phyloP scores from a whole-genome alignment of 2,797 vertebrate species.

The Acanthurus lineatus region DNA sequence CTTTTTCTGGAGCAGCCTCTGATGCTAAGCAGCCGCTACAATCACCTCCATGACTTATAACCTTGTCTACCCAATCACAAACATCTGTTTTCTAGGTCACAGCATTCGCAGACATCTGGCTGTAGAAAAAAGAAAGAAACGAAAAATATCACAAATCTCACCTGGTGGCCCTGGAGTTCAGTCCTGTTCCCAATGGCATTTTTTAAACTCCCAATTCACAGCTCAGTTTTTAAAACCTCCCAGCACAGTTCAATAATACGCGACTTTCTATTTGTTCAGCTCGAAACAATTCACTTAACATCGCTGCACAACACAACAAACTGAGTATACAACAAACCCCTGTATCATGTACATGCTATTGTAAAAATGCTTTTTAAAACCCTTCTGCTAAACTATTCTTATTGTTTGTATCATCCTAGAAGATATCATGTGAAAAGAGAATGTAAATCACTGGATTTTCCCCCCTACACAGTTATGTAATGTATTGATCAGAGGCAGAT shows the following conservation, averaged over 20 bases:
- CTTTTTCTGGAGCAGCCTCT: constrained; percentile 50
- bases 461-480: constrained; percentile 25
- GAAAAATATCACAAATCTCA: constrained; percentile 16
- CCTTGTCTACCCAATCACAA: constrained; percentile 33
- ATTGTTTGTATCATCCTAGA: background rate
- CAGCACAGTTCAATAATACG: constrained; percentile 35
- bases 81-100: constrained; percentile 57
- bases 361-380: background rate
- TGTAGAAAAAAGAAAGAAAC: constrained; percentile 6
- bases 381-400: background rate
- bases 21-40: constrained; percentile 27
- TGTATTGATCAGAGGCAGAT: constrained; percentile 14
- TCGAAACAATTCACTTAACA: constrained; percentile 30
- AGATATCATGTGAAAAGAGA: constrained; percentile 9
- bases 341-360: constrained; percentile 5
- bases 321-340: constrained; percentile 10
- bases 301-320: constrained; percentile 14
- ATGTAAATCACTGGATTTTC: background rate
- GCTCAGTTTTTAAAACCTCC: constrained; percentile 46
- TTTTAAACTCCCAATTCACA: constrained; percentile 35
- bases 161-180: constrained; percentile 34
- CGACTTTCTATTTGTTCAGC: constrained; percentile 26
- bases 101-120: constrained; percentile 43
- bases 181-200: constrained; percentile 33
- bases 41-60: constrained; percentile 43